These are phyloP conservation scores for Melanitta fusca DNA, from an alignment of 2,797 vertebrate genomes.

Conservation along the genomic window DNA sequence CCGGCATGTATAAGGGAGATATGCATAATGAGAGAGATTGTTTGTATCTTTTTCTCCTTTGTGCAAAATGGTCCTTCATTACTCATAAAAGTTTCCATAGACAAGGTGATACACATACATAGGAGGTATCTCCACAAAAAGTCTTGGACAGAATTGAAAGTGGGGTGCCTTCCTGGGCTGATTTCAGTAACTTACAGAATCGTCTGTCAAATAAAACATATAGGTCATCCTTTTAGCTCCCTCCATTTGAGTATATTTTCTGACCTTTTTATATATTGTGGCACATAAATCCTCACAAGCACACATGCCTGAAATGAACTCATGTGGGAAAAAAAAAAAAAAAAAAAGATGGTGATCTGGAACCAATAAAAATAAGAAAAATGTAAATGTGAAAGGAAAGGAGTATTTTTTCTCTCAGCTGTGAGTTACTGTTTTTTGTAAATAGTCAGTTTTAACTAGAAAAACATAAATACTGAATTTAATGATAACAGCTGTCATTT, in stretches of 20 bases:
- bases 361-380: background rate
- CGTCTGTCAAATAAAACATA: background rate
- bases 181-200: background rate
- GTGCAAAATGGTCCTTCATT: background rate
- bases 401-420: rapidly evolving
- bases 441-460: background rate
- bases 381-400: background rate
- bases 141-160: rapidly evolving
- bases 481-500: background rate
- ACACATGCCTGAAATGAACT: background rate
- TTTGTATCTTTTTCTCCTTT: background rate
- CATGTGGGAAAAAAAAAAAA: background rate
- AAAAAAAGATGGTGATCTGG: background rate
- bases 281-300: background rate
- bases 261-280: background rate
- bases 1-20: background rate
- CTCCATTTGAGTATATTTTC: background rate
- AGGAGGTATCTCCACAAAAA: background rate
- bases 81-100: rapidly evolving
- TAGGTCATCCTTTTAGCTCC: background rate
- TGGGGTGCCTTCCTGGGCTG: background rate
- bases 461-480: background rate
- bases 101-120: rapidly evolving
- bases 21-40: rapidly evolving
- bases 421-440: background rate